phyloP scores from a whole-genome alignment of 2,113 vertebrate genomes.

The Sylvietta virens region DNA sequence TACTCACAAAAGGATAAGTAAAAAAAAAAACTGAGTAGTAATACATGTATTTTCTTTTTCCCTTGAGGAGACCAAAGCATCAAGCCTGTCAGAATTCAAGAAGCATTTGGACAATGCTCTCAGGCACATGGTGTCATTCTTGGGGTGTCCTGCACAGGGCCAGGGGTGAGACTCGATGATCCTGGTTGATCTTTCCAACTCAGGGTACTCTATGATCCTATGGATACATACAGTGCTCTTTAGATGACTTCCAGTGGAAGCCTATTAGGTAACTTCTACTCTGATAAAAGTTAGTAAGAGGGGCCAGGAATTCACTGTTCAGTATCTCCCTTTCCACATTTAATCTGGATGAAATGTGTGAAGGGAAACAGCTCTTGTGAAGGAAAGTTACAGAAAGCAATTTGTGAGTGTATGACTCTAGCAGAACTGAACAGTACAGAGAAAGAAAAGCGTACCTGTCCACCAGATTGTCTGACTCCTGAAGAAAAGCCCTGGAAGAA shows the following conservation, averaged over 20 bases:
- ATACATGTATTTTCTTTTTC: not conserved
- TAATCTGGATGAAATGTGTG: not conserved
- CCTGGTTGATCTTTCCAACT: not conserved
- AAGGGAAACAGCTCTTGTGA: not conserved
- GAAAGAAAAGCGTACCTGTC: slow-evolving; percentile 16
- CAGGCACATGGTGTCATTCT: not conserved
- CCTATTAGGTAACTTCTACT: not conserved
- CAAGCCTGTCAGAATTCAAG: not conserved
- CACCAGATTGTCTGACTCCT: slow-evolving; percentile 23
- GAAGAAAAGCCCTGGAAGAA: slow-evolving; percentile 27
- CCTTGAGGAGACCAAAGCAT: not conserved
- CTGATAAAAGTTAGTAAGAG: not conserved
- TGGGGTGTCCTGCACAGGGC: not conserved
- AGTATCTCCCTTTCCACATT: not conserved
- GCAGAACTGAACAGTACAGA: not conserved
- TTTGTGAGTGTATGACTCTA: not conserved
- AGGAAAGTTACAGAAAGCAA: not conserved
- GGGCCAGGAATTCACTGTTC: not conserved
- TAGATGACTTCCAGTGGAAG: not conserved
- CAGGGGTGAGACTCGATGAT: not conserved
- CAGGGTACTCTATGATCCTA: not conserved
- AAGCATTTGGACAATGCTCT: not conserved
- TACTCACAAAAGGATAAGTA: not conserved
- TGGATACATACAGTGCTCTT: not conserved
- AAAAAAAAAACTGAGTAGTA: not conserved